phyloP scores from a whole-genome alignment of 2,113 vertebrate genomes.

The Delphinus delphis region DNA sequence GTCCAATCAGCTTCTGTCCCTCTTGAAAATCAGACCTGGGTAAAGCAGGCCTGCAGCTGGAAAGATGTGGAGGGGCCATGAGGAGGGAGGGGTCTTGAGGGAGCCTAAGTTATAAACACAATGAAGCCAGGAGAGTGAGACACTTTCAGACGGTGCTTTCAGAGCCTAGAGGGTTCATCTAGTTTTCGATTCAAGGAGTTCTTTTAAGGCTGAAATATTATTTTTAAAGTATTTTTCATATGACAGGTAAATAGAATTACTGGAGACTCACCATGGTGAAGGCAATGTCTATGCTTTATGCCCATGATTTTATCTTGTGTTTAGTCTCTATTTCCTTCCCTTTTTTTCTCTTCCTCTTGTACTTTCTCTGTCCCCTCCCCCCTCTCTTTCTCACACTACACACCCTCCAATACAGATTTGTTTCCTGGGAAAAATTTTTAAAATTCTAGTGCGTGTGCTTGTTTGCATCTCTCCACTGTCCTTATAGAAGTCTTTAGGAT shows the following conservation, averaged over 20 bases:
- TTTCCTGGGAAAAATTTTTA: not conserved
- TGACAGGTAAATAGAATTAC: not conserved
- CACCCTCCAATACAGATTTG: not conserved
- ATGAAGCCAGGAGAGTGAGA: not conserved
- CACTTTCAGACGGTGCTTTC: not conserved
- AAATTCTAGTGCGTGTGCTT: not conserved
- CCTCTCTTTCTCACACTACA: not conserved
- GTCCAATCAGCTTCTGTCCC: not conserved
- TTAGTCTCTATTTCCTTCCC: not conserved
- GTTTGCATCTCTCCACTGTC: not conserved
- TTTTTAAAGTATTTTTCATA: not conserved
- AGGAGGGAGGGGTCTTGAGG: not conserved
- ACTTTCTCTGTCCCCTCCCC: too few relatives aligned
- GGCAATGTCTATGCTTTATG: not conserved
- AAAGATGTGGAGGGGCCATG: not conserved
- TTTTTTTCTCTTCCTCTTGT: too few relatives aligned
- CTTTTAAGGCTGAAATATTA: not conserved
- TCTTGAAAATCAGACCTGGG: not conserved
- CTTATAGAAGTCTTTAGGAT: not conserved
- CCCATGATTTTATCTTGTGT: not conserved
- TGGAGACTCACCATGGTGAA: not conserved
- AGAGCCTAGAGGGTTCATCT: not conserved
- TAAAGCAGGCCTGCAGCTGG: not conserved
- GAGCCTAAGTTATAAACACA: not conserved
- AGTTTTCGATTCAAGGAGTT: not conserved